Base-by-base conservation (phyloP, 2,113 vertebrate genomes). In the Silurus asotus region DNA sequence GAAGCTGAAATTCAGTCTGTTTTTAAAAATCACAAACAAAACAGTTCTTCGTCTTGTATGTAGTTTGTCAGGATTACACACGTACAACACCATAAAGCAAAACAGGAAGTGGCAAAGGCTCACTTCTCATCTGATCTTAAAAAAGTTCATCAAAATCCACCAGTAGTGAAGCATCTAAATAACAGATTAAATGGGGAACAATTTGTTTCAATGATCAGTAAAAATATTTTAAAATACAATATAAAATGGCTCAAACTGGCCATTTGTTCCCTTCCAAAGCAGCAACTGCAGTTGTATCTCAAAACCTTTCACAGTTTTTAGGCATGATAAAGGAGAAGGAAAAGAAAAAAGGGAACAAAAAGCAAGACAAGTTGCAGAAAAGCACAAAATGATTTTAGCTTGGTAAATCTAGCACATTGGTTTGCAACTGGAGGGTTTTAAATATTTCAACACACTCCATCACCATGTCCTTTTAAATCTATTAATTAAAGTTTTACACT, bases 261-360 rank as follows among this genome's bases (percentile, higher is more conserved):
- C 6, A 53, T 76, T 62, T 62, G 19, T 23, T 59, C 55, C 7
- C 37, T 19, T 37, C 15, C 59, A 15, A 49, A 49, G 13, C 81
- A 0, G 0, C 13, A 25, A 55, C 9, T 28, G 28, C 13, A 37
- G 1, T 15, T 25, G 28, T 17, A 17, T 82, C 72, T 67, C 56
- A 28, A 78, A 83, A 65, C 51, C 48, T 74, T 87, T 61, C 67
- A 86, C 78, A 86, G 74, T 20, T 75, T 3, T 70, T 4, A 49
- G 28, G 58, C 48, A 45, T 61, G n/a, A 81, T 53, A 48, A 74
- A 61, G 13, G 53, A 53, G 28, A 82, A 75, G 82, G 8, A 45
- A 55, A 75, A 28, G 14, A 28, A 23, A 25, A 55, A 64, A 80
- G 69, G 84, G 37, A 87, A 67, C 75, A 83, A 86, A 48, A 61